A percentile compares a stretch with the other conserved stretches of the same genome.
phyloP scores from a whole-genome alignment of 2,113 vertebrate genomes.

The Tupaia tana region DNA sequence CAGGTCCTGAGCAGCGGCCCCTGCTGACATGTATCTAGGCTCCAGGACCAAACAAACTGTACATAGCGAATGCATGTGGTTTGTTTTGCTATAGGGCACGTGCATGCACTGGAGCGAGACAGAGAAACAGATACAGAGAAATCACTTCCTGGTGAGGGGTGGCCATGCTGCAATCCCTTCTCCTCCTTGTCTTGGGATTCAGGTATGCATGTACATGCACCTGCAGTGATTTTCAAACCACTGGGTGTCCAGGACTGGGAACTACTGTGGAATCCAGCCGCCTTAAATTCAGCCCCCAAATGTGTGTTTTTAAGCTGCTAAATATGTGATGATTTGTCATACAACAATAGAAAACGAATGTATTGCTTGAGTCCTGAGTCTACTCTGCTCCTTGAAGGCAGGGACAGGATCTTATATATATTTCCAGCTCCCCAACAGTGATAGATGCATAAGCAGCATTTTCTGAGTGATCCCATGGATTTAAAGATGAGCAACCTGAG shows the following conservation, averaged over 20 bases:
- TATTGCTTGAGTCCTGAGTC: not conserved
- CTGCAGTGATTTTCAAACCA: too few species aligned
- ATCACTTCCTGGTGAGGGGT: too few species aligned
- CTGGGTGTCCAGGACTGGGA: too few species aligned
- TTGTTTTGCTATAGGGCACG: too few species aligned
- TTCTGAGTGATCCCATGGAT: not conserved
- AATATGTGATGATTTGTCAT: not conserved
- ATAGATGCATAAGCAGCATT: not conserved
- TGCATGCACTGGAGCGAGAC: too few species aligned
- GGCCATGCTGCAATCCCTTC: too few species aligned
- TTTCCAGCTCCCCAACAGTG: not conserved
- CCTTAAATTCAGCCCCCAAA: too few species aligned
- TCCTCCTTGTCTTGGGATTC: too few species aligned
- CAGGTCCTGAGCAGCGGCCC: not conserved
- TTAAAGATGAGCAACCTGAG: not conserved
- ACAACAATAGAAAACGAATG: not conserved
- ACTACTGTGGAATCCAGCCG: too few species aligned
- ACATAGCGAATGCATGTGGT: too few species aligned
- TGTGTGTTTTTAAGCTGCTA: not conserved
- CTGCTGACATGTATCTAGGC: not conserved
- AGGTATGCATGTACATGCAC: too few species aligned
- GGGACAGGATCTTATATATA: not conserved
- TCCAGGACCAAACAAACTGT: not conserved
- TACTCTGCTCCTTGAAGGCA: not conserved
- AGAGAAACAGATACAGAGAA: too few species aligned